A percentile compares a stretch with the other conserved stretches of the same genome.
These are phyloP conservation scores for Aphodius granarius DNA, from an alignment of 2,888 invertebrate genomes.

Conservation along the genomic window DNA sequence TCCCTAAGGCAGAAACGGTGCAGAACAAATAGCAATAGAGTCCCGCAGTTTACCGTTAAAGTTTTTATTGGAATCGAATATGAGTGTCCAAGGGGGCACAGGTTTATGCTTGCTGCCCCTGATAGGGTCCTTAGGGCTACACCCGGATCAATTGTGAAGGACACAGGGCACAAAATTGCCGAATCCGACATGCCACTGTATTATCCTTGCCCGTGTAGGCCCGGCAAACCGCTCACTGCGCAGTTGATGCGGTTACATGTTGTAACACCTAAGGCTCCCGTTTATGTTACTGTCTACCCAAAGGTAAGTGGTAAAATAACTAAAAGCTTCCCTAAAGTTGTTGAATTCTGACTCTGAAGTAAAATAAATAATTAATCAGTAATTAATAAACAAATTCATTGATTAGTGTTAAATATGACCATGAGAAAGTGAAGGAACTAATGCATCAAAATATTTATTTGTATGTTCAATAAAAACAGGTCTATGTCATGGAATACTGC, in stretches of 20 bases:
- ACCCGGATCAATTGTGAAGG: slow-evolving; percentile 70
- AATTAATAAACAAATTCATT: too few relatives aligned
- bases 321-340: too few relatives aligned
- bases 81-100: slow-evolving; percentile 96
- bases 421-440: too few relatives aligned
- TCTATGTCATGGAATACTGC: too few relatives aligned
- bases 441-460: too few relatives aligned
- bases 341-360: too few relatives aligned
- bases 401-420: too few relatives aligned
- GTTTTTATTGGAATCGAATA: slow-evolving; percentile 96
- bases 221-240: slow-evolving; percentile 65
- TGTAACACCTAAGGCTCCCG: slow-evolving; percentile 88
- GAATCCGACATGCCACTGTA: slow-evolving; percentile 87
- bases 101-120: slow-evolving; percentile 88
- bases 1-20: slow-evolving; percentile 23
- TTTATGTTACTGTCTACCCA: slow-evolving; percentile 85
- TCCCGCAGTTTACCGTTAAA: slow-evolving; percentile 74
- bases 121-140: slow-evolving; percentile 80
- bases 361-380: too few relatives aligned
- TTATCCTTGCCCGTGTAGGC: slow-evolving; percentile 83
- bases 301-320: slow-evolving; percentile 53
- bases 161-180: slow-evolving; percentile 84
- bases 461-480: too few relatives aligned
- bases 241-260: slow-evolving; percentile 86
- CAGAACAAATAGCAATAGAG: slow-evolving; percentile 41